Evolutionary conservation across 2,888 invertebrate species (phyloP).

Genomic region (Lacanobia wlatinum): DNA sequence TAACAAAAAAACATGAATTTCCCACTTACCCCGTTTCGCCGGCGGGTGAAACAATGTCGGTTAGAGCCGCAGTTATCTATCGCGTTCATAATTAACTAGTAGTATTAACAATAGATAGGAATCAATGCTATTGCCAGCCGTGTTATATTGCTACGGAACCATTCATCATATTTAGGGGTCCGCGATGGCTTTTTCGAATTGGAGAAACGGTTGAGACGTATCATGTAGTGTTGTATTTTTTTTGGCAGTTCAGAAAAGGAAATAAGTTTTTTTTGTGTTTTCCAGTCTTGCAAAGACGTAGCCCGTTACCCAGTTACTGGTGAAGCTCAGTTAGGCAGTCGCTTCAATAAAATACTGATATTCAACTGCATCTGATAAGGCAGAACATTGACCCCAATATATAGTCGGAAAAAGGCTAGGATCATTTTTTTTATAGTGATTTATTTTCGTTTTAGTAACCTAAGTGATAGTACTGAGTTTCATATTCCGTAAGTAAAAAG

Average conservation of each 20-base stretch:
- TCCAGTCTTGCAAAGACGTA: too few species aligned
- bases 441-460: background rate
- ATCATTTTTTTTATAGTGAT: background rate
- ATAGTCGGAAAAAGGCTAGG: background rate
- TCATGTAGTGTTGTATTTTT: background rate
- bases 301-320: too few species aligned
- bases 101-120: constrained; percentile 73
- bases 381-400: too few species aligned
- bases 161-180: constrained; percentile 82
- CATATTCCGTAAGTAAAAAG: background rate
- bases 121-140: constrained; percentile 71
- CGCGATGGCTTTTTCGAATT: constrained; percentile 50
- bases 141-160: constrained; percentile 71
- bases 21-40: constrained; percentile 50
- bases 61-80: constrained; percentile 60
- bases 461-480: background rate
- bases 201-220: constrained; percentile 10
- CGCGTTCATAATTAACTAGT: constrained; percentile 69
- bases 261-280: too few species aligned
- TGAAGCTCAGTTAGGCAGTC: too few species aligned
- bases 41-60: constrained; percentile 62
- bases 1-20: constrained; percentile 34
- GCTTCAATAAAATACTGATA: too few species aligned
- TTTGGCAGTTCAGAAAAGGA: background rate
- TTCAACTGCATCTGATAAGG: too few species aligned